Conservation (phyloP, 1,140 invertebrate species). For the Scylla paramamosain region DNA sequence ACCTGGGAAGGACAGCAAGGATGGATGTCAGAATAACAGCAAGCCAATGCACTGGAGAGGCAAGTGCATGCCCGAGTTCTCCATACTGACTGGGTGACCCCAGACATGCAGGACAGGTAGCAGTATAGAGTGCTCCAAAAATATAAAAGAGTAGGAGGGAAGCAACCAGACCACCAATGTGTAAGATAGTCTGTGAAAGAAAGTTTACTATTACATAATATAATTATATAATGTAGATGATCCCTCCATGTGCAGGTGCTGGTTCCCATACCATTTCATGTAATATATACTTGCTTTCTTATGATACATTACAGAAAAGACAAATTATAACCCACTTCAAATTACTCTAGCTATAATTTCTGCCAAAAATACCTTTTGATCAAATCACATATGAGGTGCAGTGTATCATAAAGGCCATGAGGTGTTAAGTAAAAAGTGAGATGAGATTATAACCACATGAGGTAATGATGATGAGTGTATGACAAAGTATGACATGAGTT, state of each 20-base stretch:
- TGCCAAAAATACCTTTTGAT: too few relatives aligned
- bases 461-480: too few relatives aligned
- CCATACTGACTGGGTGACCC: slow-evolving; percentile 91
- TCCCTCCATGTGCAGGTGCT: background rate
- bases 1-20: slow-evolving; percentile 92
- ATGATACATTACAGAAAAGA: background rate
- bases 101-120: slow-evolving; percentile 88
- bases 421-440: too few relatives aligned
- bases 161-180: slow-evolving; percentile 87
- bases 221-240: background rate
- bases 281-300: background rate
- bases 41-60: slow-evolving; percentile 89
- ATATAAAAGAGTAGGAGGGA: slow-evolving; percentile 91
- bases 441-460: too few relatives aligned
- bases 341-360: too few relatives aligned
- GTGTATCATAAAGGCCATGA: too few relatives aligned
- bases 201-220: background rate
- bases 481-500: too few relatives aligned
- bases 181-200: slow-evolving; percentile 91
- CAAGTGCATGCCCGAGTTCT: slow-evolving; percentile 90
- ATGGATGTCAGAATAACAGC: slow-evolving; percentile 88
- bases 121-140: slow-evolving; percentile 92
- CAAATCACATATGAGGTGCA: too few relatives aligned
- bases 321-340: too few relatives aligned
- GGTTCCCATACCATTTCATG: background rate